phyloP scores from a whole-genome alignment of 2,113 vertebrate genomes.

The Pomatostomus ruficeps region DNA sequence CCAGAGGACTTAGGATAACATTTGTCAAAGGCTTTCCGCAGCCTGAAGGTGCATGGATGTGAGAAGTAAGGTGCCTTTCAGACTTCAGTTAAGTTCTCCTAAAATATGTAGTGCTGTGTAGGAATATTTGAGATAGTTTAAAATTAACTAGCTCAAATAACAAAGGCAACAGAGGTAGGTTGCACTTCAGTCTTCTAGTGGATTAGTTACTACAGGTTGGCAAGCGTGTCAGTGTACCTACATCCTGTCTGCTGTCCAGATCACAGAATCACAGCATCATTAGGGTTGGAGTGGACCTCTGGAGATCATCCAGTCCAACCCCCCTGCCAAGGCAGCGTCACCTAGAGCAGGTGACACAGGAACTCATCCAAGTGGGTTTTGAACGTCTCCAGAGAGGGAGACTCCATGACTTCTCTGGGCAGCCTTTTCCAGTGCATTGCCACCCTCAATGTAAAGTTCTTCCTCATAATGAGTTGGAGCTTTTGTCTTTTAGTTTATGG shows the following conservation, averaged over 20 bases:
- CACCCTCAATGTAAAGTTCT: background rate
- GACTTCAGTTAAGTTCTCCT: background rate
- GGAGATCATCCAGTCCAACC: background rate
- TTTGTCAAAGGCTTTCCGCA: background rate
- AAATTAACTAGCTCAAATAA: background rate
- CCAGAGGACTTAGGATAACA: background rate
- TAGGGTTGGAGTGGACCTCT: background rate
- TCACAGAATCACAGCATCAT: background rate
- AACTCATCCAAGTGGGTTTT: background rate
- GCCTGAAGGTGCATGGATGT: background rate
- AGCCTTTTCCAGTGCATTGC: background rate
- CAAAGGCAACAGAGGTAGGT: background rate
- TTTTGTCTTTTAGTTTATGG: background rate
- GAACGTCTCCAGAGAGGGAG: background rate
- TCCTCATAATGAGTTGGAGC: background rate
- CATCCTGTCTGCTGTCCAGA: background rate
- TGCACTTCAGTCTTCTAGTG: background rate
- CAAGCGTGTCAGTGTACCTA: background rate
- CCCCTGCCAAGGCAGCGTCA: background rate
- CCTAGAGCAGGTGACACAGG: background rate
- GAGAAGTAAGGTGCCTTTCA: constrained; percentile 24
- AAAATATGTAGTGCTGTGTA: background rate
- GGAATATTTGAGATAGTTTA: background rate
- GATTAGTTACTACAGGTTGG: background rate
- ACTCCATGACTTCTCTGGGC: background rate